Evolutionary conservation across 1,140 invertebrate species (phyloP), one percentile per base, ranked within the genome.

Genomic region (Mercenaria mercenaria): DNA sequence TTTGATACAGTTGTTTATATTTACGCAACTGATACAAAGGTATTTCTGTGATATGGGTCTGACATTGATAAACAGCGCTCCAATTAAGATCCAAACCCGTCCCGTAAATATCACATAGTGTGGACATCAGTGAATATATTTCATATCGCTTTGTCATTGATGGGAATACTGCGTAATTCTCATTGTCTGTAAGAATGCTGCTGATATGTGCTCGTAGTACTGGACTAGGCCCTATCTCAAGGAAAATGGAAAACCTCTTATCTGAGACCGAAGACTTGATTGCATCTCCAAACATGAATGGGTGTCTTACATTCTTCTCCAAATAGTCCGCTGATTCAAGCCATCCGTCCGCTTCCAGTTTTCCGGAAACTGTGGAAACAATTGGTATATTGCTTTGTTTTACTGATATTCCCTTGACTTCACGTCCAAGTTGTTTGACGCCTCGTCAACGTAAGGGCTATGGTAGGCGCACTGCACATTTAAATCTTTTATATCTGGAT

Each of bases 151-250:
- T 81, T 11, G 32, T 18, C 81, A 91, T 88, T 34, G 89, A 87
- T n/a, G 91, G 72, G 23, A 92, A 47, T 18, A 64, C 4, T 11
- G 67, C 43, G 32, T 81, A 29, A 18, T 82, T 64, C 10, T 80
- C 37, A 11, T 32, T 69, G 2, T 86, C 56, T 3, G 82, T 34
- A 10, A 91, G 69, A 29, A 92, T 89, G 26, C 83, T 29, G 0
- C 72, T n/a, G 15, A 92, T 47, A 64, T 91, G 86, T 37, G 86
- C 20, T 20, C 61, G 47, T n/a, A 92, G 41, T 6, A 91, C 91
- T 41, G 91, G 83, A 13, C 32, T 72, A 47, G 91, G 90, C n/a
- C 90, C 91, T 23, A 92, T 90, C 67, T 92, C 91, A n/a, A 92
- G 32, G 79, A 90, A 84, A 18, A 92, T 29, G 74, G 74, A n/a